These are phyloP conservation scores for Coregonus suidteri DNA, from an alignment of 2,797 vertebrate genomes.

Conservation along the genomic window DNA sequence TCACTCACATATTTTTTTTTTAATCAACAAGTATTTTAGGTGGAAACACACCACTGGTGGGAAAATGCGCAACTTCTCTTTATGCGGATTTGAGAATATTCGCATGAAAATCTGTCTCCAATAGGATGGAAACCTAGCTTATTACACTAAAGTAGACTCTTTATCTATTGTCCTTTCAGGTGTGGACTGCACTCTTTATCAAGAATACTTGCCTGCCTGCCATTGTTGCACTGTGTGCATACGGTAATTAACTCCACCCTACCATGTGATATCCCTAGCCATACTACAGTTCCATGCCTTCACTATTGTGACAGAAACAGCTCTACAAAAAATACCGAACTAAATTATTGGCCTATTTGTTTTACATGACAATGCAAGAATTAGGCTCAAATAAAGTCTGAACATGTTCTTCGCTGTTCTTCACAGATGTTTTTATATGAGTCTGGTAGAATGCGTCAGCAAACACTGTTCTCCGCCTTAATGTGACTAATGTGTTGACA, in stretches of 20 bases:
- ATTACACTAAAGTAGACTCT: slow-evolving; percentile 1
- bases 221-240: slow-evolving; percentile 21
- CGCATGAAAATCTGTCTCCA: too few species aligned
- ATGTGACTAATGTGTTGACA: slow-evolving; percentile 34
- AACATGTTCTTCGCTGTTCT: slow-evolving; percentile 8
- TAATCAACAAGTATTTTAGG: too few species aligned
- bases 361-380: not conserved
- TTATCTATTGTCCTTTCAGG: slow-evolving; percentile 67
- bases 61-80: too few species aligned
- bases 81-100: too few species aligned
- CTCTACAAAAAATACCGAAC: not conserved
- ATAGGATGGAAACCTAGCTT: not conserved
- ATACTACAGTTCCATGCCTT: not conserved
- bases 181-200: slow-evolving; percentile 61
- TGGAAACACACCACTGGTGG: too few species aligned
- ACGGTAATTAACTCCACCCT: slow-evolving; percentile 45
- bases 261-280: not conserved
- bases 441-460: slow-evolving; percentile 13
- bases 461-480: slow-evolving; percentile 35
- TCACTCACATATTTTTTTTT: too few species aligned
- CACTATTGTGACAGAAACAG: not conserved
- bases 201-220: slow-evolving; percentile 29
- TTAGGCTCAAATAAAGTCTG: not conserved
- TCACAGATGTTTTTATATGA: slow-evolving; percentile 16
- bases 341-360: not conserved